Conservation (phyloP, 2,797 vertebrate species). For the Orientallactaga sibirica region DNA sequence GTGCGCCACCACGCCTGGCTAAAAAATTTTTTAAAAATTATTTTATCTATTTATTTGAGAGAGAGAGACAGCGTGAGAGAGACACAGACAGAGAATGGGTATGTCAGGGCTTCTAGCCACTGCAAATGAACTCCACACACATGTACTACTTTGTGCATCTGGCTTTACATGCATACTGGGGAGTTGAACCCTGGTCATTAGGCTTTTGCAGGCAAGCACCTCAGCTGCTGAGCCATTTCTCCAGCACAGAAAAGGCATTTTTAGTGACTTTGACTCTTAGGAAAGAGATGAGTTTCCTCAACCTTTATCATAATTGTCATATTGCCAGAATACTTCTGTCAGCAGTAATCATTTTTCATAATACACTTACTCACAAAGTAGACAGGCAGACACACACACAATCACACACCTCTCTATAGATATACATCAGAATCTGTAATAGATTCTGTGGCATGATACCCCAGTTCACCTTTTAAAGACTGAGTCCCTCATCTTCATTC, state of each 20-base stretch:
- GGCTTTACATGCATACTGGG: too few species aligned
- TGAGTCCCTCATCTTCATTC: background rate
- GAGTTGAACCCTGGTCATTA: too few species aligned
- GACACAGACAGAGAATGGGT: too few species aligned
- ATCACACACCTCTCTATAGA: background rate
- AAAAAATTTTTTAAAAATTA: too few species aligned
- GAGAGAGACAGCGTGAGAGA: too few species aligned
- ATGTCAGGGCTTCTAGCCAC: too few species aligned
- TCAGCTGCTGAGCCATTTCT: too few species aligned
- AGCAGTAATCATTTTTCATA: background rate
- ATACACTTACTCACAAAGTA: background rate
- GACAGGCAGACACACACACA: background rate
- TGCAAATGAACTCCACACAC: too few species aligned
- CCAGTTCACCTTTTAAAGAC: background rate
- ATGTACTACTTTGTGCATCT: too few species aligned
- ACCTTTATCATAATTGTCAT: background rate
- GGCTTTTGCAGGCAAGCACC: too few species aligned
- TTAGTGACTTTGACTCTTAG: slow-evolving; percentile 1
- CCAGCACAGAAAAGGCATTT: background rate
- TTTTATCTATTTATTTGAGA: too few species aligned
- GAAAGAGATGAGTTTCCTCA: background rate
- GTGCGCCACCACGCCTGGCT: too few species aligned
- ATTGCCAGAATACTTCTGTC: slow-evolving; percentile 18
- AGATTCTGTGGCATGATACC: background rate
- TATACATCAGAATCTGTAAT: background rate